These are phyloP conservation scores for Ctenochaetus hawaiiensis DNA, from an alignment of 2,797 vertebrate genomes.

Conservation along the genomic window DNA sequence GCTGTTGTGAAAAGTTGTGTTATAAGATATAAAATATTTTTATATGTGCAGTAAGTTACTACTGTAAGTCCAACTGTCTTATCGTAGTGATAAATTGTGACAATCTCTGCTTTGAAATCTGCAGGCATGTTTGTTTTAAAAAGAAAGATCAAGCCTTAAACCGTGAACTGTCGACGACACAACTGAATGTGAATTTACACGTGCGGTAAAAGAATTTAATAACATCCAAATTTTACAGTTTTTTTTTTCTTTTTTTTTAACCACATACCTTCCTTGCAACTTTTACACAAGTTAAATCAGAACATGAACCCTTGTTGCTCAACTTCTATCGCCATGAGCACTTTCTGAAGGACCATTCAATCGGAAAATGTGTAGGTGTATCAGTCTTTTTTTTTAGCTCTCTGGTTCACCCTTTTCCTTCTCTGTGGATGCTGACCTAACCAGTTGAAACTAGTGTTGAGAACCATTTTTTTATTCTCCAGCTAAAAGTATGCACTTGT, in stretches of 20 bases:
- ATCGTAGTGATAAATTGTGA: constrained; percentile 54
- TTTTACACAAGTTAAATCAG: constrained; percentile 66
- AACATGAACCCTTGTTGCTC: constrained; percentile 65
- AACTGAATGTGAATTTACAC: constrained; percentile 72
- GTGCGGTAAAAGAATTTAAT: constrained; percentile 10
- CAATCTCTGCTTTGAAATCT: constrained; percentile 51
- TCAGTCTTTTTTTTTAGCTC: constrained; percentile 54
- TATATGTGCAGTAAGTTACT: constrained; percentile 62
- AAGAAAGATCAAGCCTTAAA: constrained; percentile 55
- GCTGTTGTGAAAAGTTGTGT: constrained; percentile 44
- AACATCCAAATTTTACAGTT: constrained; percentile 20
- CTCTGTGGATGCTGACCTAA: constrained; percentile 64
- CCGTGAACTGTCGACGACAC: constrained; percentile 63
- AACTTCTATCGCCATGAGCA: constrained; percentile 68
- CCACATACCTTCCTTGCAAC: constrained; percentile 50
- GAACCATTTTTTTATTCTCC: constrained; percentile 50
- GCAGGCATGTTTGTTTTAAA: constrained; percentile 29
- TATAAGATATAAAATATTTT: constrained; percentile 61
- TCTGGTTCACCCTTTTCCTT: constrained; percentile 68
- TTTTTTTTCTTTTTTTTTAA: constrained; percentile 47
- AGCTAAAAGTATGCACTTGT: constrained; percentile 50
- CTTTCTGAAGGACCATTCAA: constrained; percentile 82
- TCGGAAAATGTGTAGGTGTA: constrained; percentile 84
- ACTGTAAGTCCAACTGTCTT: constrained; percentile 41
- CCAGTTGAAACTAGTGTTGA: constrained; percentile 53